A percentile compares a stretch with the other conserved stretches of the same genome.
Conservation (phyloP, 2,888 invertebrate species). For the Spodoptera picta region DNA sequence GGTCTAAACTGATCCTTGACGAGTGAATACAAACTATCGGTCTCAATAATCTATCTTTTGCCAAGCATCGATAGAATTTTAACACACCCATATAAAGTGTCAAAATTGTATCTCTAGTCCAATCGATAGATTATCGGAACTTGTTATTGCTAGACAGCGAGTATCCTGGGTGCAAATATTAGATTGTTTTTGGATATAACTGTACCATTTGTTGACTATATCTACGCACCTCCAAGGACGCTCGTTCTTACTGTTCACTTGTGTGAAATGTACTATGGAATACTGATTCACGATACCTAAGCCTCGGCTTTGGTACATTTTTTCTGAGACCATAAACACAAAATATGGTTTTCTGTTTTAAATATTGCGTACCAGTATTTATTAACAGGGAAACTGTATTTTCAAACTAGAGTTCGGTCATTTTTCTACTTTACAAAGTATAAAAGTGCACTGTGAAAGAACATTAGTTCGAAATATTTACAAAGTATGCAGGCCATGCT, state of each 20-base stretch:
- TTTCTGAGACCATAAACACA: constrained; percentile 36
- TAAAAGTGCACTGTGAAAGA: constrained; percentile 66
- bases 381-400: constrained; percentile 42
- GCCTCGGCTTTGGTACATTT: not conserved
- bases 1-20: constrained; percentile 63
- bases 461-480: constrained; percentile 52
- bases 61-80: no score
- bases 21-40: no score
- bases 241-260: not conserved
- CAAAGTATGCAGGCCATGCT: constrained; percentile 78
- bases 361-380: constrained; percentile 50
- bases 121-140: no score
- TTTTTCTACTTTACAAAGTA: constrained; percentile 71
- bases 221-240: not conserved
- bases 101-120: no score
- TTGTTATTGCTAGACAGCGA: no score
- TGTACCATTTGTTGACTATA: no score
- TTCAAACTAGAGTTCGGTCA: constrained; percentile 56
- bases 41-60: no score
- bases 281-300: constrained; percentile 9
- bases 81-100: no score
- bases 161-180: no score
- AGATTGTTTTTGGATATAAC: no score
- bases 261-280: not conserved
- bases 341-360: constrained; percentile 53